Evolutionary conservation across 2,888 invertebrate species (phyloP).

Genomic region (Eristalinus sepulchralis): DNA sequence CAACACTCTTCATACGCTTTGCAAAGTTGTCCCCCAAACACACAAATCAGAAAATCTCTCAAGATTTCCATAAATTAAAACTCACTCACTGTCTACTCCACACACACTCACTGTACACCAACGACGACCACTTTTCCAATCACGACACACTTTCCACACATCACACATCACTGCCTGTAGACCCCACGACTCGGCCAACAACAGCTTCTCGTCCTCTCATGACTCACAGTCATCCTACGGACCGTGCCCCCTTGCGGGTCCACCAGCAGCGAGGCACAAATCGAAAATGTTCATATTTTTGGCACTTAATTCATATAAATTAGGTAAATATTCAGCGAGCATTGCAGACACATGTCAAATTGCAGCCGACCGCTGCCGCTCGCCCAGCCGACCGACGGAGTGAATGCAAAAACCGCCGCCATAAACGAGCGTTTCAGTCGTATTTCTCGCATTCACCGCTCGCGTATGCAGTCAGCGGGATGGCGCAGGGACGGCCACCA

Average conservation of each 20-base stretch:
- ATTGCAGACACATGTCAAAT: slow-evolving; percentile 70
- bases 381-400: slow-evolving; percentile 31
- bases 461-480: neutral
- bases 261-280: slow-evolving; percentile 14
- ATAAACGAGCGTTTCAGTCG: slow-evolving; percentile 58
- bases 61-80: neutral
- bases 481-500: neutral
- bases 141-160: slow-evolving; percentile 65
- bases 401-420: slow-evolving; percentile 63
- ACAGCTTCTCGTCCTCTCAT: neutral
- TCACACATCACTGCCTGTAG: slow-evolving; percentile 47
- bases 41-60: neutral
- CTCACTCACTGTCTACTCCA: neutral
- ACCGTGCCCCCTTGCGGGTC: neutral
- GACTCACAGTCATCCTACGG: neutral
- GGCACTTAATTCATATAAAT: slow-evolving; percentile 73
- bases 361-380: slow-evolving; percentile 41
- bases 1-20: too few species aligned
- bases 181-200: neutral
- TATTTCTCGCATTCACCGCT: slow-evolving; percentile 31
- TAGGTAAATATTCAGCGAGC: slow-evolving; percentile 70
- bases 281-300: slow-evolving; percentile 72
- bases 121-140: slow-evolving; percentile 41
- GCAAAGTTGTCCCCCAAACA: too few species aligned
- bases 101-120: slow-evolving; percentile 35